A percentile compares a stretch with the other conserved stretches of the same genome.
Evolutionary conservation across 2,113 vertebrate genomes (phyloP).

Genomic region (Equus quagga): DNA sequence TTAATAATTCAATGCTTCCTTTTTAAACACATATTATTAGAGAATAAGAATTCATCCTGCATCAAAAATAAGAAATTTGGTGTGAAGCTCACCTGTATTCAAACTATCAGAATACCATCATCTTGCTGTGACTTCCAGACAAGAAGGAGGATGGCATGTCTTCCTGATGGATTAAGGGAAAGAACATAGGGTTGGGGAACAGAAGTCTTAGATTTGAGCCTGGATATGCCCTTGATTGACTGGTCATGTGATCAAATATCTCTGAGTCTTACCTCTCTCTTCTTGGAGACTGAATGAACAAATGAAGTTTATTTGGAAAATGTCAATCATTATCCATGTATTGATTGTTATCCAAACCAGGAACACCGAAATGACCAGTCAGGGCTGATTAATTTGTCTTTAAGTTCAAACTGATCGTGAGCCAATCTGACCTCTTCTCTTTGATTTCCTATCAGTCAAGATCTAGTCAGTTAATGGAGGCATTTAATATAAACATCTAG

Average conservation of each 20-base stretch:
- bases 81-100: neutral
- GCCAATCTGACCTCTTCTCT: neutral
- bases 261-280: neutral
- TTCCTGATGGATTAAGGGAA: neutral
- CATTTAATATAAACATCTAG: neutral
- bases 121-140: neutral
- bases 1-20: neutral
- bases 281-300: neutral
- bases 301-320: neutral
- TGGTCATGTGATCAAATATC: neutral
- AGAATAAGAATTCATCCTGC: neutral
- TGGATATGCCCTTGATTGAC: neutral
- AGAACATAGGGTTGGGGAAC: neutral
- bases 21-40: neutral
- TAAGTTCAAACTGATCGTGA: neutral
- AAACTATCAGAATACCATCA: neutral
- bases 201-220: neutral
- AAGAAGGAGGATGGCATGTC: neutral
- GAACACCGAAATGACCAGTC: neutral
- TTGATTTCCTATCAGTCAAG: neutral
- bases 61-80: neutral
- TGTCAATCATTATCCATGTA: neutral
- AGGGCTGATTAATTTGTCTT: neutral
- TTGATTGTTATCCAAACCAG: neutral
- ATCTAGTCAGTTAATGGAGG: neutral